Evolutionary conservation across 1,140 invertebrate species (phyloP).

Genomic region (Drosophila santomea): DNA sequence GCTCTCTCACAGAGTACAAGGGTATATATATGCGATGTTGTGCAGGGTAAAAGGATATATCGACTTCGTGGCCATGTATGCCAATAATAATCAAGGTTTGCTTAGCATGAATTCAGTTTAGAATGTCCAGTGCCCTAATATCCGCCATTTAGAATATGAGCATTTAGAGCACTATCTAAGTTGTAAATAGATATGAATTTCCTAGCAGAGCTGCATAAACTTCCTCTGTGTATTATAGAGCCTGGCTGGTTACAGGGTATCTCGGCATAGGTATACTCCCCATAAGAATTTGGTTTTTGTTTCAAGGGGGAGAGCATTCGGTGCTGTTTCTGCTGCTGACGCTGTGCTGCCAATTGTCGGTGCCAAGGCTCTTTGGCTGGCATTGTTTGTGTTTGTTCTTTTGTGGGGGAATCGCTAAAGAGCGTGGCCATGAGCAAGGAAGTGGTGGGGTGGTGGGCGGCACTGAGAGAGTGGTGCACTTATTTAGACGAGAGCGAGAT

Average conservation of each 20-base stretch:
- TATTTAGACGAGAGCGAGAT: constrained; percentile 25
- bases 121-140: too few relatives aligned
- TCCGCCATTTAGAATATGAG: too few relatives aligned
- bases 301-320: constrained; percentile 40
- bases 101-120: not conserved
- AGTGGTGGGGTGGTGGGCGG: constrained; percentile 8
- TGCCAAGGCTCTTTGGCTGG: constrained; percentile 77
- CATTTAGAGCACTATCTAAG: too few relatives aligned
- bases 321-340: constrained; percentile 34
- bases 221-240: too few relatives aligned
- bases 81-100: not conserved
- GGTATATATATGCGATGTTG: not conserved
- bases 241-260: constrained; percentile 9
- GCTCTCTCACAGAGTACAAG: constrained; percentile 6
- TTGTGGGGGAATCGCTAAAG: constrained; percentile 47
- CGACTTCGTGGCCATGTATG: not conserved
- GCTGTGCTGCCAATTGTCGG: constrained; percentile 65
- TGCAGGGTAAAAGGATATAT: not conserved
- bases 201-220: too few relatives aligned
- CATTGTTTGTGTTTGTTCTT: constrained; percentile 76
- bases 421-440: constrained; percentile 21
- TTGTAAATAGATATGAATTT: too few relatives aligned
- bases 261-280: not conserved
- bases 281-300: not conserved
- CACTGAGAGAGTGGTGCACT: constrained; percentile 31